A percentile compares a stretch with the other conserved stretches of the same genome.
phyloP scores from a whole-genome alignment of 2,888 invertebrate species.

The Lypha dubia region DNA sequence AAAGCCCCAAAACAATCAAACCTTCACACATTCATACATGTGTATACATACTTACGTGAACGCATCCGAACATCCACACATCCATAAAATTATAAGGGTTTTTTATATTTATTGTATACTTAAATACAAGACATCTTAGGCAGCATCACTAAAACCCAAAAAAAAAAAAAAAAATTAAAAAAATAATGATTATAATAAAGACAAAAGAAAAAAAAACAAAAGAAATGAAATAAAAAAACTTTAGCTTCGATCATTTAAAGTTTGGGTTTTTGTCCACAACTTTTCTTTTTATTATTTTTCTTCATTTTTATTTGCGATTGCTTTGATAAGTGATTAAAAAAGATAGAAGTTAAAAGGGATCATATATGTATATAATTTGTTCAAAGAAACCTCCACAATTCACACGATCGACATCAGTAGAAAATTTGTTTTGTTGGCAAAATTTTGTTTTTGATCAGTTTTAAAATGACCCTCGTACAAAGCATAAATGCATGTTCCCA shows the following conservation, averaged over 20 bases:
- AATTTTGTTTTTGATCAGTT: conserved; percentile 1
- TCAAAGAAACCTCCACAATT: no score
- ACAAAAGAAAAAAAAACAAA: conserved; percentile 27
- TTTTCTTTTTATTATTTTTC: not conserved
- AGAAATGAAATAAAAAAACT: conserved; percentile 30
- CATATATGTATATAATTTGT: no score
- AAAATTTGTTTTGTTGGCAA: no score
- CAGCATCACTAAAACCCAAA: conserved; percentile 57
- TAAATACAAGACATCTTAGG: conserved; percentile 40
- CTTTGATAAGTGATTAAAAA: conserved; percentile 27
- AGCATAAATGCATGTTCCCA: not conserved
- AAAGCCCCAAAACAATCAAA: conserved; percentile 29
- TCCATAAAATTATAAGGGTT: not conserved
- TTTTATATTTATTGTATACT: conserved; percentile 40
- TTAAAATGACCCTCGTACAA: conserved; percentile 8
- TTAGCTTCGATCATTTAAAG: conserved; percentile 45
- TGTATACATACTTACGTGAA: not conserved
- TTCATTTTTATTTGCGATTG: not conserved
- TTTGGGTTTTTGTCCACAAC: conserved; percentile 20
- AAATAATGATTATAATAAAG: conserved; percentile 34
- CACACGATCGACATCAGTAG: no score
- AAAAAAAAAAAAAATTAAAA: conserved; percentile 31
- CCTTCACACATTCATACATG: not conserved
- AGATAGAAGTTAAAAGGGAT: not conserved
- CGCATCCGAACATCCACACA: not conserved